Base-by-base conservation (phyloP, 2,888 invertebrate genomes). In the Galerucella pusilla region DNA sequence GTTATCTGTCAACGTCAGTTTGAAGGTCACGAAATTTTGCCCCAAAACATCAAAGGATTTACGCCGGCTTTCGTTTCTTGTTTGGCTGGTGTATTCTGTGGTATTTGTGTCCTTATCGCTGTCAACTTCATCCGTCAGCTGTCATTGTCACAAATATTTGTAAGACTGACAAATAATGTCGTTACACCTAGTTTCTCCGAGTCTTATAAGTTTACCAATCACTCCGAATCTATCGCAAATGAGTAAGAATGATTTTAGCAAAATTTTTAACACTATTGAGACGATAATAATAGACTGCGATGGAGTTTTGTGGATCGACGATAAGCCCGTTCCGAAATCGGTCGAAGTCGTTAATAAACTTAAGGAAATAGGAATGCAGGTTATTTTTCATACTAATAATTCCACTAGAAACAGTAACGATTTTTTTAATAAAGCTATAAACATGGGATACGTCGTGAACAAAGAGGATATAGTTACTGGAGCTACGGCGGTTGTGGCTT, bases 381-480 rank as follows among this genome's bases (percentile, higher is more conserved):
- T 97, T 73, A 95, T 94, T 87, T 96, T 94, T 87, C 93, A 96
- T 11, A 97, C 97, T 49, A 97, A 97, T 85, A 97, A 97, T 88
- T 96, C 96, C 20, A 95, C 95, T 0, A 96, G 95, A 88, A 92
- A 94, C 11, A 90, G 95, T 64, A 89, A 91, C 72, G 94, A 95
- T 78, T 93, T 95, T 88, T 90, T 93, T 14, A 87, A 88, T 16
- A 96, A 96, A 87, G 94, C 94, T 71, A 88, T 90, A 66, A 89
- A 91, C 45, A 86, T 96, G 82, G 94, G 95, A 4, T 96, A 93
- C 85, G 89, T 91, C 77, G 93, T 93, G 45, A 85, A 85, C 20
- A 86, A 52, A 66, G 92, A 94, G 67, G 94, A 95, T 86, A 93
- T 97, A 69, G 90, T 96, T 25, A 93, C 94, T 45, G 94, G 96